Evolutionary conservation across 92 coral and sea anemone species (phyloP).

Genomic region (Zoanthus gigantus): DNA sequence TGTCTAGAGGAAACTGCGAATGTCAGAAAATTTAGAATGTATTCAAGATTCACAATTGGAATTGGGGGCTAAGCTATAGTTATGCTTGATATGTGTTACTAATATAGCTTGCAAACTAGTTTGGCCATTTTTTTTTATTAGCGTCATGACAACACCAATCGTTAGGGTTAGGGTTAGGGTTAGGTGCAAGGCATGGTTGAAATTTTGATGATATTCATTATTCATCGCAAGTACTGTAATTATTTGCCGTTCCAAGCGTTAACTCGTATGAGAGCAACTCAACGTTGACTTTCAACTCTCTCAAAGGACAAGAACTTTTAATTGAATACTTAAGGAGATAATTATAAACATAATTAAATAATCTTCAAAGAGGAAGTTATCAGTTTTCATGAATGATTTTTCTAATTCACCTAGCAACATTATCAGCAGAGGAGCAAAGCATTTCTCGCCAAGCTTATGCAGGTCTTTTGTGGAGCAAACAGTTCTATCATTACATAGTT

Average conservation of each 20-base stretch:
- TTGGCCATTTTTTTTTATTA: too few species aligned
- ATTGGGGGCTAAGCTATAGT: neutral
- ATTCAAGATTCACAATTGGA: neutral
- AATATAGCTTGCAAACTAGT: too few species aligned
- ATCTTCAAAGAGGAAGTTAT: neutral
- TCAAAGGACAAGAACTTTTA: too few species aligned
- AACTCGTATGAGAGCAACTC: too few species aligned
- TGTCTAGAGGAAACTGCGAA: neutral
- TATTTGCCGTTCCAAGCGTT: too few species aligned
- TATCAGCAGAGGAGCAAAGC: constrained; percentile 74
- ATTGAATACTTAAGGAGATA: too few species aligned
- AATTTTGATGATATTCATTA: too few species aligned
- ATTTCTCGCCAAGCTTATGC: constrained; percentile 97
- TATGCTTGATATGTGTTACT: neutral
- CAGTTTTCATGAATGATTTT: neutral
- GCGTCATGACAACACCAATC: too few species aligned
- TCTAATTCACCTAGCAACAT: constrained; percentile 42
- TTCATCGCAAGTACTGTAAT: too few species aligned
- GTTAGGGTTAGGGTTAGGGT: too few species aligned
- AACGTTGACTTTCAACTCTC: too few species aligned
- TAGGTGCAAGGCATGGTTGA: too few species aligned
- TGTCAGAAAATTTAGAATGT: neutral
- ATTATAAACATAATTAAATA: neutral
- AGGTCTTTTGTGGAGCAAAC: constrained; percentile 97
- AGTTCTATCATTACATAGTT: constrained; percentile 94